These are phyloP conservation scores for Torymus auratus DNA, from an alignment of 2,888 invertebrate genomes.

Conservation along the genomic window DNA sequence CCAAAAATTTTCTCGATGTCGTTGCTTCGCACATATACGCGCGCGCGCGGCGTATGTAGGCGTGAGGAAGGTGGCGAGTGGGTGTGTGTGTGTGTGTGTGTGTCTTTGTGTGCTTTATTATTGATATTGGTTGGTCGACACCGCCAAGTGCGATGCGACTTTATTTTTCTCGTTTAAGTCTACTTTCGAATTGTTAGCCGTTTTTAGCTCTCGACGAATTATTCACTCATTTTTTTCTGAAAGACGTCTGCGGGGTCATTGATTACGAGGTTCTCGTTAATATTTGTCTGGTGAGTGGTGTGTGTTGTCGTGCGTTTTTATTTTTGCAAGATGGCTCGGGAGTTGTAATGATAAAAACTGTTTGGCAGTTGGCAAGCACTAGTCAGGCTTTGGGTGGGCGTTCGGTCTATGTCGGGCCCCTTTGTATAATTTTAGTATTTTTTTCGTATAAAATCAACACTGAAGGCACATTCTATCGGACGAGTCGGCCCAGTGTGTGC, in stretches of 20 bases:
- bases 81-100: constrained; percentile 25
- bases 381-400: constrained; percentile 82
- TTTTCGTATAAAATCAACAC: constrained; percentile 92
- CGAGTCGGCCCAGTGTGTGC: constrained; percentile 92
- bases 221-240: constrained; percentile 28
- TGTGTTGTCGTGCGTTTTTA: not conserved
- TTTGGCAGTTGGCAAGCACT: constrained; percentile 75
- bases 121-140: constrained; percentile 10
- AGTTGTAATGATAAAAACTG: constrained; percentile 37
- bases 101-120: constrained; percentile 33
- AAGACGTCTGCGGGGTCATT: constrained; percentile 51
- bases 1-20: constrained; percentile 63
- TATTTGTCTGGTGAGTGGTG: constrained; percentile 4
- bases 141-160: constrained; percentile 22
- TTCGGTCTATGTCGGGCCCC: constrained; percentile 93
- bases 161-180: not conserved
- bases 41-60: constrained; percentile 9
- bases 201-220: constrained; percentile 9
- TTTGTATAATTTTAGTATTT: constrained; percentile 86
- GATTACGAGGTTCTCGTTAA: not conserved
- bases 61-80: not conserved
- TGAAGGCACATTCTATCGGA: constrained; percentile 97
- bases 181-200: constrained; percentile 30
- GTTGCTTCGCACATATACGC: constrained; percentile 5
- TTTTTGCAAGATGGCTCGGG: not conserved